These are phyloP conservation scores for Osmerus mordax DNA, from an alignment of 2,113 vertebrate species.

Conservation along the genomic window DNA sequence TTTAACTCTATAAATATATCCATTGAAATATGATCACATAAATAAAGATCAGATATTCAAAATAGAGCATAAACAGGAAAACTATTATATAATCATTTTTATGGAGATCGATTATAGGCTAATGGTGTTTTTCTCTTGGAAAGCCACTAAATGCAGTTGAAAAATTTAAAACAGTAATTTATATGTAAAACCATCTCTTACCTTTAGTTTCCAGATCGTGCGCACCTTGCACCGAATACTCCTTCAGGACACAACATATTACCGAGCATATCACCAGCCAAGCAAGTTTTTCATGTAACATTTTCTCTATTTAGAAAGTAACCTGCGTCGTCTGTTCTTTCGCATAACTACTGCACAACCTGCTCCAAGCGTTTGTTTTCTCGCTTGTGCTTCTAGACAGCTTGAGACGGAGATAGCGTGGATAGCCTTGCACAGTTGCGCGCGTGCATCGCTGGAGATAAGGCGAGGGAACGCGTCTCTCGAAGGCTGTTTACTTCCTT, in stretches of 20 bases:
- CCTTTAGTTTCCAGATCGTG: slow-evolving; percentile 62
- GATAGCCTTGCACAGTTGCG: slow-evolving; percentile 43
- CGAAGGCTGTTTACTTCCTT: slow-evolving; percentile 64
- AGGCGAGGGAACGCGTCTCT: slow-evolving; percentile 26
- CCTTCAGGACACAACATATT: slow-evolving; percentile 25
- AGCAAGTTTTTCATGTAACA: slow-evolving; percentile 54
- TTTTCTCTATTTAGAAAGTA: slow-evolving; percentile 47
- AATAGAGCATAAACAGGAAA: too few relatives aligned
- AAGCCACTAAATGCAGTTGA: not conserved
- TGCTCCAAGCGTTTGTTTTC: slow-evolving; percentile 9
- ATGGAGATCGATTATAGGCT: too few relatives aligned
- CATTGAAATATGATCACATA: too few relatives aligned
- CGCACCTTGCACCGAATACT: slow-evolving; percentile 15
- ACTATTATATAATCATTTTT: too few relatives aligned
- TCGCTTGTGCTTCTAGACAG: slow-evolving; percentile 6
- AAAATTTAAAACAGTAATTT: not conserved
- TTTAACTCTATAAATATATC: too few relatives aligned
- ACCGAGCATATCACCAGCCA: slow-evolving; percentile 35
- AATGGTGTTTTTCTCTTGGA: too few relatives aligned
- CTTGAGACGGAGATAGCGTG: slow-evolving; percentile 51
- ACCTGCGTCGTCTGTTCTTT: slow-evolving; percentile 12
- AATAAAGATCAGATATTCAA: too few relatives aligned
- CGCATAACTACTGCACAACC: slow-evolving; percentile 48
- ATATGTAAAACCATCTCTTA: slow-evolving; percentile 34
- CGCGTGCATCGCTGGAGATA: slow-evolving; percentile 62